Evolutionary conservation across 2,113 vertebrate genomes (phyloP), one percentile per base, ranked within the genome.

Genomic region (Clarias batrachus): DNA sequence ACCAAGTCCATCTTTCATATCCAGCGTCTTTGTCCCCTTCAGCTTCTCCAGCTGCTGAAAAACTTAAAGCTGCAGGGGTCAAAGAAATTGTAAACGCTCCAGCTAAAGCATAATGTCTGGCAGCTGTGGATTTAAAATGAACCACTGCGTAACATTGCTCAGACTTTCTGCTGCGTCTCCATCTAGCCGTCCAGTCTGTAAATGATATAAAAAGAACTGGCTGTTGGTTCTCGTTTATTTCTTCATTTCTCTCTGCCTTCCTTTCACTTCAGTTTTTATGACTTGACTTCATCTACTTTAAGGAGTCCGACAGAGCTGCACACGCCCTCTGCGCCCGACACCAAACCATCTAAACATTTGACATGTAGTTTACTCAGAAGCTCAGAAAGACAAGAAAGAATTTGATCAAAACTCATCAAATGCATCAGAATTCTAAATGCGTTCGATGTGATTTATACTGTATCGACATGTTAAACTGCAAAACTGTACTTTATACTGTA

Each of bases 281-380:
- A 27, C n/a, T 1, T 21, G 73, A 77, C 48, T n/a, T 54, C 56
- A 60, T 21, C 16, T 63, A 12, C 14, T 37, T 71, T 71, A 33
- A 41, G 33, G 65, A 27, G 25, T 65, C 66, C 25, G 3, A 37
- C 76, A 74, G 77, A 3, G 9, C 57, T 59, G 30, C 30, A 19
- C 13, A 33, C 48, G 70, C 21, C n/a, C 56, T 65, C 21, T 41
- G 27, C 63, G 59, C 54, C 78, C 30, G 62, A 62, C 48, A 76
- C 81, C 37, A 63, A 63, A 66, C 65, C 65, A 80, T 85, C 52
- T 27, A n/a, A 84, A 87, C 76, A 4, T 25, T 25, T 30, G 23
- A 56, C 56, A 25, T 33, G 77, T 60, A 27, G 77, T 89, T 81
- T 76, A 89, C 76, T 80, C 52, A 60, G 27, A n/a, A 71, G 37